Evolutionary conservation across 2,113 vertebrate genomes (phyloP), one percentile per base, ranked within the genome.

Genomic region (Macquaria australasica): DNA sequence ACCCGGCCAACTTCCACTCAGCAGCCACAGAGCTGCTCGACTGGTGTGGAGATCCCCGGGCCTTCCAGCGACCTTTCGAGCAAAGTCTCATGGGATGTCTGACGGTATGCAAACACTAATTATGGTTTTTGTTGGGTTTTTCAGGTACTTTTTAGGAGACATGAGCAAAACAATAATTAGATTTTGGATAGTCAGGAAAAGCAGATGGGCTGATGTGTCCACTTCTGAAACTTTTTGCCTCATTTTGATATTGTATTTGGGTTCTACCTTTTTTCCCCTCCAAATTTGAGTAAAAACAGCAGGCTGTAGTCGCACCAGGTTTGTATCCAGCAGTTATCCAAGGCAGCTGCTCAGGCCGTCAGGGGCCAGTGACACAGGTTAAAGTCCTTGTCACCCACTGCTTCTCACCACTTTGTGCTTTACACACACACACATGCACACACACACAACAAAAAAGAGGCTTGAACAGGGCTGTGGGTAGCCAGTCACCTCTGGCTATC

Each of bases 31-130:
- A 99, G 93, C 96, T 99, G 86, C 95, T 99, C 93, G 98, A 99
- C 96, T 99, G 98, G 98, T 99, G 98, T 14, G 98, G 98, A 88
- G 98, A 99, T 94, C 98, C 98, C 25, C 95, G 98, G 91, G 98
- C 98, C 77, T 99, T 99, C 96, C 98, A 99, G 94, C 96, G 98
- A 88, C 98, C 98, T 0, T 99, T 99, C 72, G 98, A 99, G 95
- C 98, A 99, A 96, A 99, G 98, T 90, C 97, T 99, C 93, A 99
- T 99, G 98, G 98, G 98, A 92, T 99, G 98, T 93, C 94, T 99
- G 94, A 99, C 98, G 97, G 98, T 99, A 97, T 4, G 94, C 80
- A 93, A 91, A 92, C 93, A 89, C 81, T 76, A 88, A 93, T 92
- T 92, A 91, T 92, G 90, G 80, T 81, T 91, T 90, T 73, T 14